Conservation (phyloP, 2,113 vertebrate species). For the Gymnogyps californianus region DNA sequence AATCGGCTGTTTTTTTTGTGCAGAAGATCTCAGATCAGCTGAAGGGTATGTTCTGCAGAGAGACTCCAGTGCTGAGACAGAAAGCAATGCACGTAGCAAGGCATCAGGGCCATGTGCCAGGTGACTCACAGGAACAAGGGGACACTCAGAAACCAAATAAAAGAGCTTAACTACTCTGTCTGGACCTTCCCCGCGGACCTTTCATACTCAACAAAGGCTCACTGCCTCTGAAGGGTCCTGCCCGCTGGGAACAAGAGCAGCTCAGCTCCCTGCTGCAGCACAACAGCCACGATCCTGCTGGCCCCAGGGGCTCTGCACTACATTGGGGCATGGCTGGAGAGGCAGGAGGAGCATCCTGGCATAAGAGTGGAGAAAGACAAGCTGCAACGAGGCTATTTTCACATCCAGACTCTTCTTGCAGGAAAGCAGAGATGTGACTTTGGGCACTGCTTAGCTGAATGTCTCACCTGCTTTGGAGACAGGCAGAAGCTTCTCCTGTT, state of each 20-base stretch:
- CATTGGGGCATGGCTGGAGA: not conserved
- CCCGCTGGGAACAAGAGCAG: not conserved
- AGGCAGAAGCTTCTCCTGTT: not conserved
- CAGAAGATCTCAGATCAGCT: not conserved
- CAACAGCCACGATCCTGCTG: not conserved
- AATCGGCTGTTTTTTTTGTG: not conserved
- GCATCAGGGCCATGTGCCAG: not conserved
- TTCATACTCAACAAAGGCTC: not conserved
- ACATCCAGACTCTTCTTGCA: not conserved
- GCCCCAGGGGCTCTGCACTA: not conserved
- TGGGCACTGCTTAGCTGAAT: not conserved
- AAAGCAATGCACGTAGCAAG: not conserved
- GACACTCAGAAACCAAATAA: not conserved
- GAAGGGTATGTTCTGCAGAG: not conserved
- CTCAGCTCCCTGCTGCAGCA: not conserved
- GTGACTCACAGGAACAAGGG: slow-evolving; percentile 23
- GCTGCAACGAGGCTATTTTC: not conserved
- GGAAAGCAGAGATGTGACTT: not conserved
- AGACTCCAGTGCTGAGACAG: not conserved
- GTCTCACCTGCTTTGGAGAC: not conserved
- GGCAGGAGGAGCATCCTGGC: not conserved
- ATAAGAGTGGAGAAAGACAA: not conserved
- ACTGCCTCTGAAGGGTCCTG: not conserved
- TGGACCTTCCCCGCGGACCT: not conserved
- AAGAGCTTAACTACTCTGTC: not conserved